Evolutionary conservation across 2,888 invertebrate genomes (phyloP).

Genomic region (Acleris holmiana): DNA sequence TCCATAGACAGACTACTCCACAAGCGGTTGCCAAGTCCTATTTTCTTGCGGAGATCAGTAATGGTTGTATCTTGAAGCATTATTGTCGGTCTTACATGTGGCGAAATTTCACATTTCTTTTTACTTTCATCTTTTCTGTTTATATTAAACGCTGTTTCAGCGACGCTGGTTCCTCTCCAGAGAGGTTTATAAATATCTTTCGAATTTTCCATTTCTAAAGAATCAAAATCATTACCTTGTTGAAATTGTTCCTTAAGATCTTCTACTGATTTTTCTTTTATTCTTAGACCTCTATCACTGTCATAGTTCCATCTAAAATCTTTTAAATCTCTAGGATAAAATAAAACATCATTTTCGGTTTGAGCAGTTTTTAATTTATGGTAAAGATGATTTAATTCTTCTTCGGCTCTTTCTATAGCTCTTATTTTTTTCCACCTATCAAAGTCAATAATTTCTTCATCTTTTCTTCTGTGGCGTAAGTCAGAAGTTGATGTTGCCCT

Average conservation of each 20-base stretch:
- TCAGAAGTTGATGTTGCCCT: conserved; percentile 88
- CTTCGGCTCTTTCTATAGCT: conserved; percentile 91
- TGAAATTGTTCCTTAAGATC: conserved; percentile 92
- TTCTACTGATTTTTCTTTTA: conserved; percentile 94
- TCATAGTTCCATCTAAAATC: conserved; percentile 91
- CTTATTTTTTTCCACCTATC: conserved; percentile 94
- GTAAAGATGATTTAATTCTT: conserved; percentile 91
- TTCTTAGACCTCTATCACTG: conserved; percentile 89
- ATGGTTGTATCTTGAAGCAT: conserved; percentile 69
- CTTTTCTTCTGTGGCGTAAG: conserved; percentile 88
- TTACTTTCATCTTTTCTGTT: conserved; percentile 84
- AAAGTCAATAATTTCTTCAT: conserved; percentile 93
- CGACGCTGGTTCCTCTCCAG: conserved; percentile 93
- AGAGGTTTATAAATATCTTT: conserved; percentile 91
- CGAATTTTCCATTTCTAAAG: conserved; percentile 66
- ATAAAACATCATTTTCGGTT: conserved; percentile 92
- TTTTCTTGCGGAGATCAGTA: conserved; percentile 73
- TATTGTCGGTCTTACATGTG: conserved; percentile 56
- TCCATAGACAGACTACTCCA: conserved; percentile 94
- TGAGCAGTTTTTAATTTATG: conserved; percentile 91
- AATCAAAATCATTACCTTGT: conserved; percentile 84
- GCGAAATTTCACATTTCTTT: conserved; percentile 54
- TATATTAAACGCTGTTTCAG: conserved; percentile 90
- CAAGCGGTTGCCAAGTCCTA: conserved; percentile 89
- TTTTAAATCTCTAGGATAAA: conserved; percentile 89